Evolutionary conservation across 2,888 invertebrate genomes (phyloP).

Genomic region (Nudaria mundana): DNA sequence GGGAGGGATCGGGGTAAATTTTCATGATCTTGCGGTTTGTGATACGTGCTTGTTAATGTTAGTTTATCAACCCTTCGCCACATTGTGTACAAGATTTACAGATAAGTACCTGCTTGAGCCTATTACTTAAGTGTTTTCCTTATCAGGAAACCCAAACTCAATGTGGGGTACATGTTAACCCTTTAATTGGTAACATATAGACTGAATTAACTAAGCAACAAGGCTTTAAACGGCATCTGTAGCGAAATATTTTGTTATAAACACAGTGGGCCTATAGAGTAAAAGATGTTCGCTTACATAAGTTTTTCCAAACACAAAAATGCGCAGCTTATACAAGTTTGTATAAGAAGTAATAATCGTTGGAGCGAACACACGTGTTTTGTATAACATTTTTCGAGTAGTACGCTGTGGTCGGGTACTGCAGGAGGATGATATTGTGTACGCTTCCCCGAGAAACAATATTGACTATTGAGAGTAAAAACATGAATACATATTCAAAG

Average conservation of each 20-base stretch:
- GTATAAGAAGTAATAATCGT: constrained; percentile 69
- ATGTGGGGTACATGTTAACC: constrained; percentile 15
- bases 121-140: constrained; percentile 39
- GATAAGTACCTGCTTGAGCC: constrained; percentile 47
- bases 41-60: constrained; percentile 74
- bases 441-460: constrained; percentile 57
- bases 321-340: constrained; percentile 32
- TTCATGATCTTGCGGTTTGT: constrained; percentile 78
- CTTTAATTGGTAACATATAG: constrained; percentile 2
- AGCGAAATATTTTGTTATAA: constrained; percentile 6
- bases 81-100: constrained; percentile 61
- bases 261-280: constrained; percentile 14
- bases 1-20: constrained; percentile 70
- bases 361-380: constrained; percentile 64
- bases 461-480: constrained; percentile 65
- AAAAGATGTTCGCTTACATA: constrained; percentile 18
- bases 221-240: not conserved
- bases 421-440: constrained; percentile 32
- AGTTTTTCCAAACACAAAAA: constrained; percentile 21
- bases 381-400: constrained; percentile 57
- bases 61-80: constrained; percentile 70
- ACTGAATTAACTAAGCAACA: not conserved
- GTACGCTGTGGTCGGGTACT: constrained; percentile 39
- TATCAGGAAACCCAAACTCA: constrained; percentile 21
- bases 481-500: constrained; percentile 63